Conservation (phyloP, 2,113 vertebrate species). For the Ciconia maguari region DNA sequence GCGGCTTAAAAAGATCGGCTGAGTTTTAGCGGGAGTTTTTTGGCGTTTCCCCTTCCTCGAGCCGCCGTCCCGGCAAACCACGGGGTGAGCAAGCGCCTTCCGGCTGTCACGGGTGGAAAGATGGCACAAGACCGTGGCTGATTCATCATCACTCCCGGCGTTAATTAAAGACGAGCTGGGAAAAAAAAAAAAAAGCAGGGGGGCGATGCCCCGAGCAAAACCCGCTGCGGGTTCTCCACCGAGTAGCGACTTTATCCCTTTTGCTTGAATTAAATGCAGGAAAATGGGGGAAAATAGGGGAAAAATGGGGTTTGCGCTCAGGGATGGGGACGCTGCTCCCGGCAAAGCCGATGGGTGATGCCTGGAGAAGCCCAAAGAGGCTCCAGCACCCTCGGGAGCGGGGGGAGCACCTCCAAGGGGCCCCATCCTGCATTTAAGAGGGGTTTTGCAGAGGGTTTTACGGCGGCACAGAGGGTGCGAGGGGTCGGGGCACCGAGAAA, state of each 20-base stretch:
- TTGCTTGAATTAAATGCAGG: background rate
- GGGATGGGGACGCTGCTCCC: background rate
- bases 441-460: background rate
- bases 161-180: background rate
- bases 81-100: background rate
- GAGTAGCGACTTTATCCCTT: background rate
- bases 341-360: background rate
- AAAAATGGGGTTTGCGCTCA: background rate
- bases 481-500: background rate
- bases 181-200: background rate
- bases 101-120: background rate
- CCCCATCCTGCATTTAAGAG: background rate
- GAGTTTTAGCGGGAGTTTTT: background rate
- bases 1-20: background rate
- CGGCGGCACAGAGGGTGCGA: background rate
- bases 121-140: background rate
- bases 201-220: background rate
- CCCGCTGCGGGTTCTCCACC: background rate
- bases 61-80: rapidly evolving
- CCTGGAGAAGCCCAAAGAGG: background rate
- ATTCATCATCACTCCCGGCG: background rate
- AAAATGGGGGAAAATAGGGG: background rate
- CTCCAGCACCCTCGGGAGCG: background rate
- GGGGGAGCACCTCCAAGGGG: background rate
- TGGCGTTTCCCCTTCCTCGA: background rate